Base-by-base conservation (phyloP, 92 coral and sea anemone genomes). In the Virgularia gustaviana region DNA sequence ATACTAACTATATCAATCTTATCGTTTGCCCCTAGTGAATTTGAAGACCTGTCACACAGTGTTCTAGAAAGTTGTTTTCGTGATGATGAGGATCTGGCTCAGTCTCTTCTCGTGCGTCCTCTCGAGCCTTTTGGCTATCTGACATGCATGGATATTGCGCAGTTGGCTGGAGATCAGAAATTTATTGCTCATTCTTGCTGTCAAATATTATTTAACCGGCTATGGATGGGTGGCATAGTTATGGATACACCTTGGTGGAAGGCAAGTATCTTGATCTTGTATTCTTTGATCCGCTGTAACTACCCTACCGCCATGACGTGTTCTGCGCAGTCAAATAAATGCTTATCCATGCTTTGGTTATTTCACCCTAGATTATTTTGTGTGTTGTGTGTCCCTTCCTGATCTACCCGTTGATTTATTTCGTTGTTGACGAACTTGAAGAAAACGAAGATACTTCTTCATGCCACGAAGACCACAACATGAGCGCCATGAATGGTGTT, bases 151-250 rank as follows among this genome's bases (percentile, higher is more conserved):
- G 96, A 92, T 45, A 75, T 92, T 34, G 98, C 96, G 35, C 88
- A 81, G 30, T 75, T 84, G 41, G 96, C 92, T 9, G 88, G 81
- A 4, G 86, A 85, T 49, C 88, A 89, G 60, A 74, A 92, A 72
- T 89, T 92, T 43, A 92, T 92, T 65, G 83, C 97, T 27, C 97
- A 92, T 74, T 72, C 96, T 8, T 77, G 88, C 65, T 89, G 97
- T 57, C 97, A 92, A 74, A 76, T 73, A 20, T 75, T 92, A 31
- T 90, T 92, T 60, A 86, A 95, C 25, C 79, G 97, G 38, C 88
- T 92, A 34, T 92, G 97, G 97, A 92, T 92, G 97, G 96, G 97
- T 12, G 76, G 89, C 0, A 89, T 92, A 89, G 91, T 89, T 15
- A 79, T 92, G 98, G 90, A 92, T 65, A 92, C 98, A 4, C 78